Base-by-base conservation (phyloP, 2,797 vertebrate genomes). In the Heliangelus exortis region DNA sequence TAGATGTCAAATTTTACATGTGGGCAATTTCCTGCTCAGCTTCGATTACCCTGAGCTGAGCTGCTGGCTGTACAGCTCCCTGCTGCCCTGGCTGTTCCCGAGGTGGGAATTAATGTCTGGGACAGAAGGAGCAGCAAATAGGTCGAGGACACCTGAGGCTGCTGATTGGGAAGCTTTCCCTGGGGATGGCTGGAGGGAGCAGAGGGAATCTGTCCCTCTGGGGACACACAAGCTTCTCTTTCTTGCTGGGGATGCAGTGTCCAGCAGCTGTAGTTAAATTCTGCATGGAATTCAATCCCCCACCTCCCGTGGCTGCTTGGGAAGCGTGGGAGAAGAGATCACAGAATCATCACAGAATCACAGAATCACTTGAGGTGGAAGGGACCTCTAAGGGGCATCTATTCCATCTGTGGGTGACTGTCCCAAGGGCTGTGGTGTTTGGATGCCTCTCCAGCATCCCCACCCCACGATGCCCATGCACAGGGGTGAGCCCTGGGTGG, bases 151-250 rank as follows among this genome's bases (percentile, higher is more conserved):
- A 17, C 15, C 10, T 1, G 8, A 18, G 48, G 2, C 29, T 15
- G 74, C 20, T 28, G 0, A 0, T 1, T 15, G 67, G 43, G 22
- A 25, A 54, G 13, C 36, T 51, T 48, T 85, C 34, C 62, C n/a
- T 10, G 1, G 0, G 18, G 51, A 3, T 0, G 4, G 2, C 16
- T 12, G 13, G 25, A 19, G 34, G 23, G 20, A 22, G 13, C 39
- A 48, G 59, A 43, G 59, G 28, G 22, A 11, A 10, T 14, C 41
- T 43, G 25, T 25, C 0, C 1, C n/a, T 15, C 28, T 6, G 31
- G 61, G 53, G 47, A 51, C 0, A 0, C 0, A 2, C 18, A 9
- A 25, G 61, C 53, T 62, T 4, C 28, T 9, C 13, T 61, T 50
- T 58, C 59, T 19, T 74, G 39, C 57, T 41, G 69, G 9, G 51